Conservation (phyloP, 2,113 vertebrate genomes). For the Casuarius casuarius region DNA sequence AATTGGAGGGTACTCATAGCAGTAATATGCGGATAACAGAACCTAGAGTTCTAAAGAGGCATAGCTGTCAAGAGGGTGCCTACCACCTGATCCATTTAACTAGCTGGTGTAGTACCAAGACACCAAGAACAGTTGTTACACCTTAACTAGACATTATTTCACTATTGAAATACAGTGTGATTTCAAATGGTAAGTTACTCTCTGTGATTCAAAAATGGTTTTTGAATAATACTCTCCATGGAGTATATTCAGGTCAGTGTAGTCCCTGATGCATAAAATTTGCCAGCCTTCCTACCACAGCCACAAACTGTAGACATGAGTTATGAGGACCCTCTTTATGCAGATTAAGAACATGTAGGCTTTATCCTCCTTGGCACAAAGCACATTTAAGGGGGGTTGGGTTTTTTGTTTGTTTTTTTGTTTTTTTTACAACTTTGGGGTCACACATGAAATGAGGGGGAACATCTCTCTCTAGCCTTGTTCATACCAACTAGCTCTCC, state of each 20-base stretch:
- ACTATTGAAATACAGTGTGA: background rate
- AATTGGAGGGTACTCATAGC: background rate
- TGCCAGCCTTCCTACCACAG: background rate
- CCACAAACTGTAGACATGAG: rapidly evolving
- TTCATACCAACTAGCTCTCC: background rate
- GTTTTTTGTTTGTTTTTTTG: background rate
- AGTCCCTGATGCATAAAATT: background rate
- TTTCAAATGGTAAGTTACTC: background rate
- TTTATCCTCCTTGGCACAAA: background rate
- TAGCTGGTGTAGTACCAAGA: background rate
- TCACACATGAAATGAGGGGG: background rate
- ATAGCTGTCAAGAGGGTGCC: background rate
- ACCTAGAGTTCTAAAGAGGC: background rate
- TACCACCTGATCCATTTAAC: background rate
- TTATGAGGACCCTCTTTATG: background rate
- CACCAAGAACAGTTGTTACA: background rate
- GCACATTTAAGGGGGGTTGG: background rate
- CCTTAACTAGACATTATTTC: background rate
- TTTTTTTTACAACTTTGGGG: background rate
- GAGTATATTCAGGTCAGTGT: background rate
- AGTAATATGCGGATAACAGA: background rate
- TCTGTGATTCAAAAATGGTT: background rate
- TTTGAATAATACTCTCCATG: background rate
- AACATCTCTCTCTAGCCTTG: background rate
- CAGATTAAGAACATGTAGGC: background rate